Conservation (phyloP, 2,797 vertebrate genomes). For the Manis javanica region DNA sequence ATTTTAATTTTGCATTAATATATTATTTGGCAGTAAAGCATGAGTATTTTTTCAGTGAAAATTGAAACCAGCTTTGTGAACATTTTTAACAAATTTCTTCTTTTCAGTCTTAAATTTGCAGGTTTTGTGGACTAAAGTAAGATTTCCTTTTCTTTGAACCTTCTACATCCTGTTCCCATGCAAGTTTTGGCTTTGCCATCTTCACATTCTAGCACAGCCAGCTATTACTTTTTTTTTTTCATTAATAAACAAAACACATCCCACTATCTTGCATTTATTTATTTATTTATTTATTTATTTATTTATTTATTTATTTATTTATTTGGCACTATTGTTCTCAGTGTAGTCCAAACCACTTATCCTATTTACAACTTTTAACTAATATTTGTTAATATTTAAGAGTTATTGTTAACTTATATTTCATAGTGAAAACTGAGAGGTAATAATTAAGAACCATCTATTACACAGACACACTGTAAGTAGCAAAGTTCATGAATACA, state of each 20-base stretch:
- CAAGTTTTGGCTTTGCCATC: background rate
- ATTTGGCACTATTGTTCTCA: background rate
- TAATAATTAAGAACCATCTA: background rate
- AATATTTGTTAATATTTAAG: too few relatives aligned
- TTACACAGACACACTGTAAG: background rate
- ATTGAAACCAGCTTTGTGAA: background rate
- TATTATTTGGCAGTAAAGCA: background rate
- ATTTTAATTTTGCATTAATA: background rate
- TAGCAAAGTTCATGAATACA: background rate
- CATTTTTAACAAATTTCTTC: background rate
- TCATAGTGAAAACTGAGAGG: background rate
- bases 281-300: too few relatives aligned
- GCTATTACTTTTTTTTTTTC: background rate
- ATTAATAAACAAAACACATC: background rate
- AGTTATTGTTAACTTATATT: background rate
- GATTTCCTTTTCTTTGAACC: background rate
- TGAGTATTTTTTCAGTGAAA: background rate
- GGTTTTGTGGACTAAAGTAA: background rate
- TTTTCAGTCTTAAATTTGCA: background rate
- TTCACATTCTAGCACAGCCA: background rate
- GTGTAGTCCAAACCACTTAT: background rate
- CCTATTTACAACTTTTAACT: conserved; percentile 16
- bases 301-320: too few relatives aligned
- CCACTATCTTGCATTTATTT: background rate
- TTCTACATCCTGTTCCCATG: background rate